phyloP scores from a whole-genome alignment of 2,888 invertebrate genomes.

The Cephus pulcher region DNA sequence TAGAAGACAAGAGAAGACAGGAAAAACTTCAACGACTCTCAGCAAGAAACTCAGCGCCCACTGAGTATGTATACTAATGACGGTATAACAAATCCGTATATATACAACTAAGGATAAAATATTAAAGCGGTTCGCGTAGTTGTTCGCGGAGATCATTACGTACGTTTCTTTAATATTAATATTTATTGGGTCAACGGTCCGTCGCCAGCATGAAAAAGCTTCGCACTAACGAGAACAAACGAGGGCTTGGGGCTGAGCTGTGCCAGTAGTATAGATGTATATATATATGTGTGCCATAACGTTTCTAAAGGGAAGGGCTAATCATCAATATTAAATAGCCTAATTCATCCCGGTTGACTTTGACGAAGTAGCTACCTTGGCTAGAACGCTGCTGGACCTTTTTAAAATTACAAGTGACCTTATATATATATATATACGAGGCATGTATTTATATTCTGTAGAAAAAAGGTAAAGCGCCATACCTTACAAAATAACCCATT shows the following conservation, averaged over 20 bases:
- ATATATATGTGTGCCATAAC: not conserved
- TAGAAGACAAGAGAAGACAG: not conserved
- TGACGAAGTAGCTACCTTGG: slow-evolving; percentile 4
- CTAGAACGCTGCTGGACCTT: not conserved
- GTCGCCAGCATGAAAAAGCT: slow-evolving; percentile 9
- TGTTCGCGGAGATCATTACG: not conserved
- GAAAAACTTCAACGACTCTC: not conserved
- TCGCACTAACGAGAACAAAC: slow-evolving; percentile 12
- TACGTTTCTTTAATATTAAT: slow-evolving; percentile 11
- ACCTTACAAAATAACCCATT: not conserved
- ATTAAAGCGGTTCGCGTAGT: not conserved
- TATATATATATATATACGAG: not conserved
- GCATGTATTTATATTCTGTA: not conserved
- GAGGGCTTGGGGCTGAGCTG: not conserved
- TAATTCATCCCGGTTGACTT: slow-evolving; percentile 10
- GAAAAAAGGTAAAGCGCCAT: not conserved
- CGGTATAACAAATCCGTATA: not conserved
- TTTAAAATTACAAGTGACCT: not conserved
- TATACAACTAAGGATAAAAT: not conserved
- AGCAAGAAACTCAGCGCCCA: not conserved
- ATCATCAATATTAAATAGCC: slow-evolving; percentile 12
- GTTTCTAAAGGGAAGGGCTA: not conserved
- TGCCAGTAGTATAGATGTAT: not conserved
- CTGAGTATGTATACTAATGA: not conserved
- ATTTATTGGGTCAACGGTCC: slow-evolving; percentile 12